A percentile compares a stretch with the other conserved stretches of the same genome.
These are phyloP conservation scores for Apostichopus japonicus DNA, from an alignment of 35 echinoderm and acorn worm genomes.

Conservation along the genomic window DNA sequence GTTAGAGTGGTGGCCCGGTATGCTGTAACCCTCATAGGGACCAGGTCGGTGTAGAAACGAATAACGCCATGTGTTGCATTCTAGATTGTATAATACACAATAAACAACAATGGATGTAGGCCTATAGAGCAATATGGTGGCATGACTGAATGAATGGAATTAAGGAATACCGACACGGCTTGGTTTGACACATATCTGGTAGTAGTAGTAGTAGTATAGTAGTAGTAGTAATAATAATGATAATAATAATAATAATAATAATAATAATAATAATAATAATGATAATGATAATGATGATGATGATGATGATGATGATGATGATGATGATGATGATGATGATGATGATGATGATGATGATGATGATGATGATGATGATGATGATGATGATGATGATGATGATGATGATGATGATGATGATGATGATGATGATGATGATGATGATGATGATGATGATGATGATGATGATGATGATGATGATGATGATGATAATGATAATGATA, in stretches of 20 bases:
- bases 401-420: conserved; percentile 29
- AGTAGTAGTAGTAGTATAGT: too few relatives aligned
- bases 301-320: conserved; percentile 30
- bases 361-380: neutral
- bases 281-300: neutral
- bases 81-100: neutral
- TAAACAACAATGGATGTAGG: neutral
- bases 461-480: neutral
- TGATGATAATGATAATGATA: neutral
- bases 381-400: conserved; percentile 10
- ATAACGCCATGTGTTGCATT: conserved; percentile 26
- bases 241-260: neutral
- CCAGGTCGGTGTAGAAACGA: conserved; percentile 24
- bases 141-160: neutral
- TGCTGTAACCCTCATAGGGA: conserved; percentile 22
- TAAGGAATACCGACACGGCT: too few relatives aligned
- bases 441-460: conserved; percentile 30
- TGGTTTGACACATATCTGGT: too few relatives aligned
- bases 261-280: neutral
- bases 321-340: conserved; percentile 30
- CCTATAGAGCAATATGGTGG: neutral
- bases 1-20: conserved; percentile 44
- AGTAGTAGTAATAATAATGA: neutral
- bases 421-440: conserved; percentile 30
- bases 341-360: conserved; percentile 33